These are phyloP conservation scores for Spodoptera frugiperda DNA, from an alignment of 1,140 invertebrate species.

Conservation along the genomic window DNA sequence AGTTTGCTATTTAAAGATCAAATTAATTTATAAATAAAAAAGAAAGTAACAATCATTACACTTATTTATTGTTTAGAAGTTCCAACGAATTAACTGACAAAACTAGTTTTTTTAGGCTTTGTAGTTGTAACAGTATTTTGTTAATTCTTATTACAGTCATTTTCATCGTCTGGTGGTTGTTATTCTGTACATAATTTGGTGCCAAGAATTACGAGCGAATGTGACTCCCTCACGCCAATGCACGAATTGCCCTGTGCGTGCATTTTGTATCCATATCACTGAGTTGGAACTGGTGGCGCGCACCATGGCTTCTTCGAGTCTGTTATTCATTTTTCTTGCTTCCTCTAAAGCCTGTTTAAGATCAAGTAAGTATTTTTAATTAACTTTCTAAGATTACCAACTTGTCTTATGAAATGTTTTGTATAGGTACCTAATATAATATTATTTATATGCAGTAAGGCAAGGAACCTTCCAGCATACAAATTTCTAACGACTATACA, in stretches of 20 bases:
- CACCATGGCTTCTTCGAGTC: constrained; percentile 65
- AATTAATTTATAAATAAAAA: no score
- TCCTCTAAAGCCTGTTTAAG: constrained; percentile 64
- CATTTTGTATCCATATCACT: constrained; percentile 64
- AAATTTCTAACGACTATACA: no score
- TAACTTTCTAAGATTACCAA: not conserved
- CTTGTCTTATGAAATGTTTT: no score
- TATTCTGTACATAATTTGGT: constrained; percentile 70
- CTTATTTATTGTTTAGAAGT: constrained; percentile 20
- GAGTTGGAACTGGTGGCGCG: constrained; percentile 59
- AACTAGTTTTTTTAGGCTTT: not conserved
- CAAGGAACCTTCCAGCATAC: no score
- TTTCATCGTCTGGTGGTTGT: constrained; percentile 50
- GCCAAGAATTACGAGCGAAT: constrained; percentile 62
- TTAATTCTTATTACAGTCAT: not conserved
- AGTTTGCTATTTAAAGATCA: no score
- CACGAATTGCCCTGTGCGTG: constrained; percentile 58
- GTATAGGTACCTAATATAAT: no score
- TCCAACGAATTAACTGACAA: not conserved
- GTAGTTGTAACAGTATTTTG: no score
- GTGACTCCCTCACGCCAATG: constrained; percentile 60
- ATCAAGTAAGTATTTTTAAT: constrained; percentile 16
- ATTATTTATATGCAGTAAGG: no score
- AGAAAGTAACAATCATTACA: not conserved
- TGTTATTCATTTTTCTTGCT: constrained; percentile 61